Evolutionary conservation across 1,140 invertebrate genomes (phyloP).

Genomic region (Venustaconcha ellipsiformis): DNA sequence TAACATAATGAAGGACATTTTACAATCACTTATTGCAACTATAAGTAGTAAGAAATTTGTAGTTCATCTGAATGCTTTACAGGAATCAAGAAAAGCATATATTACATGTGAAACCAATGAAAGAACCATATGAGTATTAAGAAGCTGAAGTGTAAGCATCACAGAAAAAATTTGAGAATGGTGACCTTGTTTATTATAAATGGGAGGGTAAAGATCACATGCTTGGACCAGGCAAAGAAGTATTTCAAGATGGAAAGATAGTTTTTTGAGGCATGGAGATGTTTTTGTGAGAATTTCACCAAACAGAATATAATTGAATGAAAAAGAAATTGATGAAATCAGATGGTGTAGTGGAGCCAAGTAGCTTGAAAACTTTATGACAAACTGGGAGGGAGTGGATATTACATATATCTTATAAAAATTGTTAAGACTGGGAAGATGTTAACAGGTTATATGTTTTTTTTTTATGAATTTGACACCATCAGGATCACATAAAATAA

Average conservation of each 20-base stretch:
- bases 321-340: no score
- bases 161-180: slow-evolving; percentile 19
- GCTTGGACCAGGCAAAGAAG: no score
- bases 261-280: slow-evolving; percentile 27
- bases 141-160: slow-evolving; percentile 17
- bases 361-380: no score
- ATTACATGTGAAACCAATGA: slow-evolving; percentile 16
- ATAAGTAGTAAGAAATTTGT: slow-evolving; percentile 31
- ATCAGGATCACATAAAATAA: no score
- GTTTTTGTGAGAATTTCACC: slow-evolving; percentile 13
- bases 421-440: no score
- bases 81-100: slow-evolving; percentile 14
- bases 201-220: slow-evolving; percentile 14
- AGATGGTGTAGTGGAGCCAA: no score
- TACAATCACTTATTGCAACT: slow-evolving; percentile 20
- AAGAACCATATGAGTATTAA: slow-evolving; percentile 13
- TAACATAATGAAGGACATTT: slow-evolving; percentile 16
- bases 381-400: no score
- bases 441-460: no score
- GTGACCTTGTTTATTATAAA: slow-evolving; percentile 32
- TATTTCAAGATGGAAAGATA: slow-evolving; percentile 24
- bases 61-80: slow-evolving; percentile 31
- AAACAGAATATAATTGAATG: no score
- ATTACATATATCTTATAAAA: no score
- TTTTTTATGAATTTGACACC: no score